phyloP scores from a whole-genome alignment of 2,888 invertebrate species.

The Agriotes lineatus region DNA sequence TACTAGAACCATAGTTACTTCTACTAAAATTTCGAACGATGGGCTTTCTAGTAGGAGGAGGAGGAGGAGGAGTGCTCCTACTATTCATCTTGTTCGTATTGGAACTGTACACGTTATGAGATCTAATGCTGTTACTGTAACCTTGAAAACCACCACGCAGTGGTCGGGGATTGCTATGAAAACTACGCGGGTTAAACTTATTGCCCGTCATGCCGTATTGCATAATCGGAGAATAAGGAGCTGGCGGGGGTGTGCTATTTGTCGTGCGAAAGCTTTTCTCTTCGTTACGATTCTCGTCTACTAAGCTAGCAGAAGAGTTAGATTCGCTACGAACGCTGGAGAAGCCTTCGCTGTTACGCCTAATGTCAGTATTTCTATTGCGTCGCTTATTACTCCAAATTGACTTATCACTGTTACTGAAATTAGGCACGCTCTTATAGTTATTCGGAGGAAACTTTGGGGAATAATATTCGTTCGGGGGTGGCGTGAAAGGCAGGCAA shows the following conservation, averaged over 20 bases:
- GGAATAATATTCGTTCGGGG: slow-evolving; percentile 2
- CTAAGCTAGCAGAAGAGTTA: slow-evolving; percentile 57
- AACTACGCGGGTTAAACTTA: slow-evolving; percentile 24
- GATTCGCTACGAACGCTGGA: slow-evolving; percentile 57
- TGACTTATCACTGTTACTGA: background rate
- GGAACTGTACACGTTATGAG: slow-evolving; percentile 10
- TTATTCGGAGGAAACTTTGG: background rate
- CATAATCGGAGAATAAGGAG: slow-evolving; percentile 41
- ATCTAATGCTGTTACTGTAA: slow-evolving; percentile 6
- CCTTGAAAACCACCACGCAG: slow-evolving; percentile 1
- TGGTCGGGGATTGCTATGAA: slow-evolving; percentile 22
- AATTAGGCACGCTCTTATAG: background rate
- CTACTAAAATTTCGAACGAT: background rate
- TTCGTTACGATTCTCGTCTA: slow-evolving; percentile 46
- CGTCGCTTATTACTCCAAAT: slow-evolving; percentile 23
- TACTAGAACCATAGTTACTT: too few relatives aligned
- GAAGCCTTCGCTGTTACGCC: slow-evolving; percentile 50
- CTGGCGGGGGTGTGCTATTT: slow-evolving; percentile 41
- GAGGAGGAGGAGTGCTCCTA: background rate
- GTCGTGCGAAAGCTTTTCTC: slow-evolving; percentile 22
- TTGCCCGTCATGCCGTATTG: slow-evolving; percentile 19
- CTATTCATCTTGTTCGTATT: background rate
- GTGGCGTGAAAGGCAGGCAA: background rate
- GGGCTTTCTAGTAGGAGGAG: background rate
- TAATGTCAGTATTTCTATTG: slow-evolving; percentile 20